A percentile compares a stretch with the other conserved stretches of the same genome.
These are phyloP conservation scores for Rotaria magnacalcarata DNA, from an alignment of 2,888 invertebrate species.

Conservation along the genomic window DNA sequence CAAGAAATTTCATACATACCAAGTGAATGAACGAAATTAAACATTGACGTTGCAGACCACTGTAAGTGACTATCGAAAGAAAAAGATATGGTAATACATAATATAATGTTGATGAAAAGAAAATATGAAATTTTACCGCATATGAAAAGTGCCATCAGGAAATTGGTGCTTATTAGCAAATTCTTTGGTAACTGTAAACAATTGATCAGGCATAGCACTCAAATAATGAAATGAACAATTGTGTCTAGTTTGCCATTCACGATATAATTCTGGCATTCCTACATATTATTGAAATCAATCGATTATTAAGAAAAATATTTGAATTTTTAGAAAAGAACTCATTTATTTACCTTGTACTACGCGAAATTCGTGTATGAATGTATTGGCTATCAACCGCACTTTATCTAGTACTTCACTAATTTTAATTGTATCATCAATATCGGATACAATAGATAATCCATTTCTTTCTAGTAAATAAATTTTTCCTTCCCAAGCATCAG, in stretches of 20 bases:
- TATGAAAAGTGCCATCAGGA: conserved; percentile 33
- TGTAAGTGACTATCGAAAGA: neutral
- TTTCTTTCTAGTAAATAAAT: neutral
- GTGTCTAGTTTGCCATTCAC: neutral
- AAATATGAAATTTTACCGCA: neutral
- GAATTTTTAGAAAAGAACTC: neutral
- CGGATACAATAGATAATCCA: conserved; percentile 16
- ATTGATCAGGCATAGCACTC: conserved; percentile 36
- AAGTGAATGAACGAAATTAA: neutral
- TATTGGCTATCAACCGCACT: conserved; percentile 2
- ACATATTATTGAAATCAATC: neutral
- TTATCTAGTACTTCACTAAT: conserved; percentile 32
- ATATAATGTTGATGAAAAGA: neutral
- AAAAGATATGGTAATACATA: neutral
- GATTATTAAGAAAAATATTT: neutral
- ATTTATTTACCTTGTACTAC: conserved; percentile 13
- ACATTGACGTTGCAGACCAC: conserved; percentile 5
- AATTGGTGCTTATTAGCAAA: neutral
- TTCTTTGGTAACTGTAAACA: conserved; percentile 5
- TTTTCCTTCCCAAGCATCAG: neutral
- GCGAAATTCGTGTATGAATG: conserved; percentile 23
- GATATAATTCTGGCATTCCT: conserved; percentile 31
- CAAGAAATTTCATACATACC: neutral
- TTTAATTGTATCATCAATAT: conserved; percentile 36
- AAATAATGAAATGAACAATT: conserved; percentile 35